Percentiles rank a stretch among this genome's conserved stretches.
phyloP scores from a whole-genome alignment of 2,888 invertebrate genomes.

The Eulithis prunata region DNA sequence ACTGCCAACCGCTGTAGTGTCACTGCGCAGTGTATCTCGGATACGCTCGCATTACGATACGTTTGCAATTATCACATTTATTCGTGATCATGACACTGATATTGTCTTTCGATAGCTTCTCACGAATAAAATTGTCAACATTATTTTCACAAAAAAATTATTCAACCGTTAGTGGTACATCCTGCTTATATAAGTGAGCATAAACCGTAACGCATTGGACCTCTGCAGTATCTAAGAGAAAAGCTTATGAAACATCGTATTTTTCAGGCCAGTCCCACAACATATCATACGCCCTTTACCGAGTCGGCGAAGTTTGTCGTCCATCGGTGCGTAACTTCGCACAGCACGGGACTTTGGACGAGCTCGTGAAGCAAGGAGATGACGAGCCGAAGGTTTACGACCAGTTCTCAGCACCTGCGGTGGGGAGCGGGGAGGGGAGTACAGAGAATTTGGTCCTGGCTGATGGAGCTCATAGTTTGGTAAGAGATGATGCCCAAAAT shows the following conservation, averaged over 20 bases:
- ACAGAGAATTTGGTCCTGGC: conserved; percentile 93
- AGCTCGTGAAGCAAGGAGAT: conserved; percentile 87
- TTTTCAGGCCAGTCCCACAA: conserved; percentile 94
- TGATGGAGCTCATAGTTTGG: conserved; percentile 93
- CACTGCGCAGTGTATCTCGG: too few relatives aligned
- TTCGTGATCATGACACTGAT: too few relatives aligned
- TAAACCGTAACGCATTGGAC: too few relatives aligned
- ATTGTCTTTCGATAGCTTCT: too few relatives aligned
- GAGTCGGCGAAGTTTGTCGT: conserved; percentile 89
- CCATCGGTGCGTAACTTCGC: conserved; percentile 92
- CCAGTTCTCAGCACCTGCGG: conserved; percentile 91
- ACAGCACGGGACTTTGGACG: conserved; percentile 91
- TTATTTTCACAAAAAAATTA: too few relatives aligned
- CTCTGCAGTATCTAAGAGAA: not conserved
- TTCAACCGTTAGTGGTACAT: too few relatives aligned
- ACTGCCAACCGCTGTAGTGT: too few relatives aligned
- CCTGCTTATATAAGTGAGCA: too few relatives aligned
- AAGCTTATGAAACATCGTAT: too few relatives aligned
- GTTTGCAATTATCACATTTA: too few relatives aligned
- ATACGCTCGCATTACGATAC: too few relatives aligned
- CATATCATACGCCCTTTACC: conserved; percentile 90
- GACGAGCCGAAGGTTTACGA: conserved; percentile 90
- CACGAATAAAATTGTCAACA: too few relatives aligned
- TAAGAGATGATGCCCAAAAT: conserved; percentile 50
- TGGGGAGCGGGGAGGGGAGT: conserved; percentile 87